Conservation (phyloP, 2,888 invertebrate species). For the Amaurobius ferox region DNA sequence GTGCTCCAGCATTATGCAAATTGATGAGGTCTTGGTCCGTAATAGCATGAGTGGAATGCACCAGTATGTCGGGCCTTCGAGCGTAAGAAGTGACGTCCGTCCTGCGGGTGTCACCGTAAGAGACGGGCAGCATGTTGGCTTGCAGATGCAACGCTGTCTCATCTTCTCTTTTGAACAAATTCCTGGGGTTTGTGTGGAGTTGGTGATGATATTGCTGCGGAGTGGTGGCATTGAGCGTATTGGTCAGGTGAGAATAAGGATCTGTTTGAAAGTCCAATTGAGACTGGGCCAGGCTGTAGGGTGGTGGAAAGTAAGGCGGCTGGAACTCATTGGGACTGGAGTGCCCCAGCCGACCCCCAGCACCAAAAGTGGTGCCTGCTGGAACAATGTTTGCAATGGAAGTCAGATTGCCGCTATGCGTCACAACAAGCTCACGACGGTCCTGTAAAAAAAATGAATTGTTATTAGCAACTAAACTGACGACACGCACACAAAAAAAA, state of each 20-base stretch:
- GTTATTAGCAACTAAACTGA: no score
- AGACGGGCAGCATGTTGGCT: constrained; percentile 76
- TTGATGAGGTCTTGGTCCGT: constrained; percentile 85
- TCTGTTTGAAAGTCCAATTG: constrained; percentile 80
- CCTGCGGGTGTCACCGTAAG: constrained; percentile 65
- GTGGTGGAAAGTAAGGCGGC: constrained; percentile 97
- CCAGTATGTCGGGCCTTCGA: constrained; percentile 80
- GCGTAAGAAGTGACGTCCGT: constrained; percentile 74
- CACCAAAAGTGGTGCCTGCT: constrained; percentile 77
- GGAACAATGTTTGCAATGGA: constrained; percentile 81
- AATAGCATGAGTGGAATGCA: constrained; percentile 81
- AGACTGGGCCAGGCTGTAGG: constrained; percentile 84
- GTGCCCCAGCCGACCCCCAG: constrained; percentile 80
- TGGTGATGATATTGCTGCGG: constrained; percentile 79
- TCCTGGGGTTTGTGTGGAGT: constrained; percentile 74
- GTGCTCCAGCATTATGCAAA: constrained; percentile 84
- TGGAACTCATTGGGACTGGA: constrained; percentile 91
- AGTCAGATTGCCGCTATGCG: constrained; percentile 80
- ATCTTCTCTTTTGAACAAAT: constrained; percentile 79
- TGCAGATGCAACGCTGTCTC: constrained; percentile 83
- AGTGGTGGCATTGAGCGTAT: constrained; percentile 82
- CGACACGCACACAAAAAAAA: no score
- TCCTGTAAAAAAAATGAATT: constrained; percentile 79
- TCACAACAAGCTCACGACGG: constrained; percentile 80
- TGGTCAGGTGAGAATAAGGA: constrained; percentile 85